Evolutionary conservation across 1,140 invertebrate species (phyloP), one percentile per base, ranked within the genome.

Genomic region (Belonocnema kinseyi): DNA sequence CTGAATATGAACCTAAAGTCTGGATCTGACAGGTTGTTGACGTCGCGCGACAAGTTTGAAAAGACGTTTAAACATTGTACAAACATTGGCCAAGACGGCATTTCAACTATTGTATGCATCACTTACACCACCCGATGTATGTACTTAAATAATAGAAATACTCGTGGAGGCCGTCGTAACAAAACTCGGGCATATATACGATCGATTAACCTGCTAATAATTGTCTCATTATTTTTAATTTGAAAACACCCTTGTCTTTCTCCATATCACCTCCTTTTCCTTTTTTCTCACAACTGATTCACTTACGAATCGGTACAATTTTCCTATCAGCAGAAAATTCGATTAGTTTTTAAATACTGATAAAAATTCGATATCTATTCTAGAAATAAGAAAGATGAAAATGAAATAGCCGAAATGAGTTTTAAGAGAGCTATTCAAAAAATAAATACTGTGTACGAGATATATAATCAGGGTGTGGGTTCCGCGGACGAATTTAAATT

Each of bases 141-240:
- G 75, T 72, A 71, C 77, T 79, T 75, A 79, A 79, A 79, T 79
- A 79, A 79, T 79, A 79, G 66, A 79, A 79, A 72, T 75, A 73
- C 73, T 75, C 54, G 66, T 46, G 70, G 74, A 79, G 77, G 77
- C 74, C 77, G 73, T 61, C 50, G 76, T 58, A 50, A 79, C 73
- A 79, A 66, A 79, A 75, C 74, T 73, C 52, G 51, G 51, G 61
- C 73, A 50, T 61, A 58, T 26, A 61, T 50, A 61, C 56, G 73
- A 73, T 75, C 77, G 77, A 79, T 79, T 74, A 70, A 61, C 75
- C 14, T 33, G 10, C 16, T 61, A 17, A 66, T 75, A 74, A 74
- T 78, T 71, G 73, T 79, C 76, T 21, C 50, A 50, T 71, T 11
- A 50, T 72, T 33, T 70, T 46, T 16, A 74, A 74, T 74, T 52